Base-by-base conservation (phyloP, 1,140 invertebrate species). In the Pogonus chalceus region DNA sequence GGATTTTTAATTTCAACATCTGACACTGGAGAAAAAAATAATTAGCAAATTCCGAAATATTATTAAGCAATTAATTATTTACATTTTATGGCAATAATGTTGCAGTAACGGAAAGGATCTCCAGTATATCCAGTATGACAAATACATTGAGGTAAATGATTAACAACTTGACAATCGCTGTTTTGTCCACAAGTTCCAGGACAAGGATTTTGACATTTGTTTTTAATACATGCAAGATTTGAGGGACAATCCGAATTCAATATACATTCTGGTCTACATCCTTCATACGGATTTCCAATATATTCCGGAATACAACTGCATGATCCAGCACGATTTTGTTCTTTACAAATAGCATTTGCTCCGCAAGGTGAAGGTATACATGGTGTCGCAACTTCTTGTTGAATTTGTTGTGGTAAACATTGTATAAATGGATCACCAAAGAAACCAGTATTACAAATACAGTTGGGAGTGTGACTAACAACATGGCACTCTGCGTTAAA, bases 251-350 rank as follows among this genome's bases (percentile, higher is more conserved):
- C 82, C 1, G 78, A 78, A 60, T 82, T 82, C 21, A 81, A 67
- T 2, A 75, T 71, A 66, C 81, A 84, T 71, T 84, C 81, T 2
- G 82, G 82, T 51, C 77, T 72, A 63, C 90, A 93, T 12, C 76
- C 79, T 49, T 78, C 72, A 56, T 88, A 88, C 1, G 89, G 82
- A 72, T 90, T 85, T 43, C 87, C 87, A 56, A 72, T 69, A 56
- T 83, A 87, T 46, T 82, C 79, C 31, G 73, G 70, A 39, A 81
- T 66, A 68, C 87, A 90, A 20, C 75, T 75, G 62, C 87, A 90
- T 14, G 81, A 70, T 7, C 81, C 80, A 35, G 76, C 76, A 49
- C 76, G 76, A 58, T 79, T 78, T 54, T 72, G 73, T 68, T 82
- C 78, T 60, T 74, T 74, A 61, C 83, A 85, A 20, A 81, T 66